Evolutionary conservation across 2,888 invertebrate genomes (phyloP).

Genomic region (Ptilodon capucinus): DNA sequence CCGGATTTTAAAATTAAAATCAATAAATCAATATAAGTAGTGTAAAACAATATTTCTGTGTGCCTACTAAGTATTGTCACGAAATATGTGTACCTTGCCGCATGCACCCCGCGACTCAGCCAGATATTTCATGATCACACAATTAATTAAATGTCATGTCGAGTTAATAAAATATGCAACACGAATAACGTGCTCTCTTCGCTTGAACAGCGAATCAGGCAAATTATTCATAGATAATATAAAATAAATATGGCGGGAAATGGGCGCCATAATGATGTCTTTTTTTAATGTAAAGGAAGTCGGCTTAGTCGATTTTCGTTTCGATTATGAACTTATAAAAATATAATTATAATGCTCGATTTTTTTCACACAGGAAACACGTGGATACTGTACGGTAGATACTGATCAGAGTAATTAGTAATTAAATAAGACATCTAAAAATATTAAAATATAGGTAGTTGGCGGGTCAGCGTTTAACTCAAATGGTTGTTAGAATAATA

Average conservation of each 20-base stretch:
- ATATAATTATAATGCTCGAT: conserved; percentile 70
- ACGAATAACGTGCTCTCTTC: conserved; percentile 55
- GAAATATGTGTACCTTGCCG: conserved; percentile 53
- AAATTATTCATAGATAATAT: conserved; percentile 43
- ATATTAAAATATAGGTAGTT: conserved; percentile 13
- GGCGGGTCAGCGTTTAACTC: conserved; percentile 1
- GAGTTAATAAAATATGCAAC: background rate
- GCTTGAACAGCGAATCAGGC: conserved; percentile 63
- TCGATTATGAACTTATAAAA: conserved; percentile 52
- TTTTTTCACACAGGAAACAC: conserved; percentile 52
- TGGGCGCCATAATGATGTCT: conserved; percentile 2
- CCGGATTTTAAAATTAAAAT: conserved; percentile 25
- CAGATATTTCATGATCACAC: conserved; percentile 45
- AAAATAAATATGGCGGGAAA: conserved; percentile 12
- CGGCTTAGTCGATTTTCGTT: conserved; percentile 72
- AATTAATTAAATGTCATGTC: conserved; percentile 6
- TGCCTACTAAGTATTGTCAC: conserved; percentile 15
- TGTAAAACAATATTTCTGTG: too few species aligned
- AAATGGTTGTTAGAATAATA: background rate
- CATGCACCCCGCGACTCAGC: conserved; percentile 54
- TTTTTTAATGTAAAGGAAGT: conserved; percentile 58
- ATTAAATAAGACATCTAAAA: conserved; percentile 24
- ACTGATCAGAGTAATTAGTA: conserved; percentile 7
- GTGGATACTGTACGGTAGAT: conserved; percentile 22
- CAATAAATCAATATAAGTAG: conserved; percentile 3